Evolutionary conservation across 92 coral and sea anemone genomes (phyloP), one percentile per base, ranked within the genome.

Genomic region (Paramuricea clavata): DNA sequence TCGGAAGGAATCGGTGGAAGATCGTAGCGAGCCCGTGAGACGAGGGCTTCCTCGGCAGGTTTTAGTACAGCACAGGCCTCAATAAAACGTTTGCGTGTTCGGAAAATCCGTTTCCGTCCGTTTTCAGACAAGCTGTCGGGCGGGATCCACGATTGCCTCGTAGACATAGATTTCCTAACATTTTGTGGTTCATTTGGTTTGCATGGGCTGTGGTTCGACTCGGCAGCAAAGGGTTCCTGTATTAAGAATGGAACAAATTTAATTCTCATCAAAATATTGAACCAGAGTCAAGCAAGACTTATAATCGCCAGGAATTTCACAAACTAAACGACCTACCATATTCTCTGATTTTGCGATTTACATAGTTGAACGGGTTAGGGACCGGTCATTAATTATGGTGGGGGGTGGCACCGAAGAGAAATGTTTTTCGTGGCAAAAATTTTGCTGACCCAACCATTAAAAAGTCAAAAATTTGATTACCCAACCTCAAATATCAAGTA

Each of bases 31-130:
- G 26, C 30, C 16, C 27, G 57, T 19, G 57, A 39, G 19, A n/a
- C 19, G 17, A 52, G 7, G 0, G 72, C 49, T 26, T 79, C 84
- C 27, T 54, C 56, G 36, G 64, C 67, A 43, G 34, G 50, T 41
- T 79, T 79, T 5, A 79, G 59, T 4, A 61, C 52, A 42, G 84
- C 60, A 15, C 84, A 79, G 12, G 84, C 64, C 57, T 79, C 56
- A 7, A 79, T 64, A 16, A 79, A 79, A 21, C 73, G 84, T 57
- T 61, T 79, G 7, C 84, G 71, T 13, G 84, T 59, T 79, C 67
- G 71, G 8, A 54, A 52, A 27, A 33, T 26, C 35, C 67, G 64
- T 43, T 64, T 25, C 10, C 57, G 61, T 12, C 83, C 72, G 35
- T 78, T 54, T 0, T 59, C 83, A 10, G 19, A 54, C 62, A 23